Evolutionary conservation across 2,113 vertebrate species (phyloP).

Genomic region (Helogale parvula): DNA sequence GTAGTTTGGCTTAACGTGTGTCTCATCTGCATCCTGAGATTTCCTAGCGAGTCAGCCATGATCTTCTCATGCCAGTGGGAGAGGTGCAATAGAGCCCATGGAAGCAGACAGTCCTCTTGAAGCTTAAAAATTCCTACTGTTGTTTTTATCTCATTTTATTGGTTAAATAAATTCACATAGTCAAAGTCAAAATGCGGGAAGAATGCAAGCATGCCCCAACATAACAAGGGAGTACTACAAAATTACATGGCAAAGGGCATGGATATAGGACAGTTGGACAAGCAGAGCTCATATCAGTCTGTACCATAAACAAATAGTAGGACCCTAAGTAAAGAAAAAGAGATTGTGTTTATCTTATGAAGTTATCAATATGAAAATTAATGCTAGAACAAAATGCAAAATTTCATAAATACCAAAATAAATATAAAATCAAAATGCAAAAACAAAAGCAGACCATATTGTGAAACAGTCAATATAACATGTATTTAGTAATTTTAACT

Average conservation of each 20-base stretch:
- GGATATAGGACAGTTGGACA: not conserved
- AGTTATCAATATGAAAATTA: not conserved
- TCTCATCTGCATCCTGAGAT: not conserved
- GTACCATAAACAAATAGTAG: not conserved
- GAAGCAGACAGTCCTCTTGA: not conserved
- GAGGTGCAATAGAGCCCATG: not conserved
- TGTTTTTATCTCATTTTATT: not conserved
- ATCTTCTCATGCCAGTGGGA: not conserved
- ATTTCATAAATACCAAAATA: not conserved
- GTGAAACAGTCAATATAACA: not conserved
- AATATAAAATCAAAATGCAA: not conserved
- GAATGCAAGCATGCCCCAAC: not conserved
- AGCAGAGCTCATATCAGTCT: not conserved
- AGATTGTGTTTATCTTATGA: not conserved
- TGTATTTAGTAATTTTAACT: conserved; percentile 13
- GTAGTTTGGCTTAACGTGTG: not conserved
- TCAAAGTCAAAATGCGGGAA: not conserved
- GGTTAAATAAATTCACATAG: not conserved
- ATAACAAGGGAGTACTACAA: not conserved
- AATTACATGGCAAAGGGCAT: not conserved
- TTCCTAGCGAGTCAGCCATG: not conserved
- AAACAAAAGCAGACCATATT: not conserved
- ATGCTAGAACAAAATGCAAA: not conserved
- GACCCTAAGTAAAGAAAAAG: not conserved
- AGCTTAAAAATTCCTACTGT: not conserved